phyloP scores from a whole-genome alignment of 2,797 vertebrate genomes.

The Agapornis canus region DNA sequence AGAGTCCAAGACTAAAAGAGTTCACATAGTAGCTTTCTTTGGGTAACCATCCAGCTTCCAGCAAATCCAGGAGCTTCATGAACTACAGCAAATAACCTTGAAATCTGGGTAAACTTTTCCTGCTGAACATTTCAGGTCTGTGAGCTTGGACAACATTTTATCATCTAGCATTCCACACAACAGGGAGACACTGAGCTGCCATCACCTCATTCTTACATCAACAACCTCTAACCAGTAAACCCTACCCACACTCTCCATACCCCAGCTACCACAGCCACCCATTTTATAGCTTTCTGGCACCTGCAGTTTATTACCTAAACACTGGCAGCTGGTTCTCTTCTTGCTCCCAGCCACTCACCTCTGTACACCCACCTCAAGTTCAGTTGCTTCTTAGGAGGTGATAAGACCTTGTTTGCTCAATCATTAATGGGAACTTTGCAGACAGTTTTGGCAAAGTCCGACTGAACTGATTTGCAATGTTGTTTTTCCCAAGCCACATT shows the following conservation, averaged over 20 bases:
- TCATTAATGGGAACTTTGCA: background rate
- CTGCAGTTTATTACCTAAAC: background rate
- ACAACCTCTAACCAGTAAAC: background rate
- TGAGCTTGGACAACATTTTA: background rate
- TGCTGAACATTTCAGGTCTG: background rate
- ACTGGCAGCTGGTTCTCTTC: background rate
- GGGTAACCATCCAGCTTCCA: background rate
- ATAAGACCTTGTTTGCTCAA: fast-evolving
- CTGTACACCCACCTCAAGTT: background rate
- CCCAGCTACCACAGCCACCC: background rate
- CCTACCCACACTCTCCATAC: fast-evolving
- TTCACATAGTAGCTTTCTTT: fast-evolving
- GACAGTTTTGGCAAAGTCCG: background rate
- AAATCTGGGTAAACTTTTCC: background rate
- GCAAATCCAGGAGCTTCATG: background rate
- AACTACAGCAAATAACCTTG: fast-evolving
- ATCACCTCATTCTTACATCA: background rate
- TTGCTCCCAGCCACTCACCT: background rate
- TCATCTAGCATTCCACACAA: fast-evolving
- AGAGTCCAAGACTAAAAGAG: background rate
- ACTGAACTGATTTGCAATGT: background rate
- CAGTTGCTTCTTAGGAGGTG: background rate
- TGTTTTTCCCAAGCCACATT: background rate
- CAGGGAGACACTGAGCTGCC: background rate
- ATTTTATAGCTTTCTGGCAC: background rate